Percentiles rank a stretch among this genome's conserved stretches.
phyloP scores from a whole-genome alignment of 2,888 invertebrate genomes.

The Iselma pallidipennis region DNA sequence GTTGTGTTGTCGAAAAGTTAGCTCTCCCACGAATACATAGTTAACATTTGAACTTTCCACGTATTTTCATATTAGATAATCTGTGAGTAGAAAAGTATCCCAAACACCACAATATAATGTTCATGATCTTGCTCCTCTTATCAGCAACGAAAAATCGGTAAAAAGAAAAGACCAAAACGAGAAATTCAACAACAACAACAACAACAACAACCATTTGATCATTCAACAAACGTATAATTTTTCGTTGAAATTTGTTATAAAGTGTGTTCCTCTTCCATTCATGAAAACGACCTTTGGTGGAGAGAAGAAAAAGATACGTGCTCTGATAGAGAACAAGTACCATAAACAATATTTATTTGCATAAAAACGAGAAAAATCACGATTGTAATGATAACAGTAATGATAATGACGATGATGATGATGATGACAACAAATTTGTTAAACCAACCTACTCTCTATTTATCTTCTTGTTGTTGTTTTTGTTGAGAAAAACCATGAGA shows the following conservation, averaged over 20 bases:
- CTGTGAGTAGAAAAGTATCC: constrained; percentile 18
- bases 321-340: constrained; percentile 33
- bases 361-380: constrained; percentile 27
- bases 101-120: constrained; percentile 32
- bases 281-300: constrained; percentile 40
- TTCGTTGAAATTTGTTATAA: constrained; percentile 8
- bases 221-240: not conserved
- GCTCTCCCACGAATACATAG: constrained; percentile 41
- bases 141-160: constrained; percentile 12
- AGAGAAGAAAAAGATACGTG: constrained; percentile 27
- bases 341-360: constrained; percentile 37
- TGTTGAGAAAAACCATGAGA: no score
- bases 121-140: constrained; percentile 34
- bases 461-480: no score
- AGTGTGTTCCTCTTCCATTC: constrained; percentile 30
- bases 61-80: constrained; percentile 33
- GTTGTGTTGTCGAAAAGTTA: not conserved
- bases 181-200: no score
- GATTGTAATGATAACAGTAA: not conserved
- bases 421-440: not conserved
- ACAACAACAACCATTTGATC: not conserved
- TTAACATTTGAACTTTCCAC: constrained; percentile 42
- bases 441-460: not conserved
- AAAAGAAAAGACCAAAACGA: no score
- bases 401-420: not conserved